Evolutionary conservation across 1,140 invertebrate genomes (phyloP).

Genomic region (Drosophila murphyi): DNA sequence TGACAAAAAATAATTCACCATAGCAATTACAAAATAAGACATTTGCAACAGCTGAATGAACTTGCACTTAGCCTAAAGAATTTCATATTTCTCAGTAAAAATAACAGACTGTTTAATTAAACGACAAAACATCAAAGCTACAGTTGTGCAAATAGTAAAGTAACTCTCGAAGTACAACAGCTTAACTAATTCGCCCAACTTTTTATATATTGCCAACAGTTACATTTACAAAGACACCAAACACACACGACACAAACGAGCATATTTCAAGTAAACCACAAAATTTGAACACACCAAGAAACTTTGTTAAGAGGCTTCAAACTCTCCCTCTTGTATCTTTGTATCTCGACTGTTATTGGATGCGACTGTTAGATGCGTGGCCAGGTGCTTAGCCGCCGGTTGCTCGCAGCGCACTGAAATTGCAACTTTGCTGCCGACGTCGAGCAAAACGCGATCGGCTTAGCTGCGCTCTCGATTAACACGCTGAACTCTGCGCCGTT

Average conservation of each 20-base stretch:
- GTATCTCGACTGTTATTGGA: slow-evolving; percentile 13
- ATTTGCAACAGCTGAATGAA: slow-evolving; percentile 35
- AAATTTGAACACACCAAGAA: slow-evolving; percentile 47
- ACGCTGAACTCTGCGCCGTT: slow-evolving; percentile 19
- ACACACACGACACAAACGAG: slow-evolving; percentile 26
- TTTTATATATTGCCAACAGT: slow-evolving; percentile 25
- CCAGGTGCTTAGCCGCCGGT: slow-evolving; percentile 74
- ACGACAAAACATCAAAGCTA: slow-evolving; percentile 29
- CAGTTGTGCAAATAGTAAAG: slow-evolving; percentile 59
- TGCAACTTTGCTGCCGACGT: slow-evolving; percentile 35
- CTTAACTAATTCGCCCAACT: slow-evolving; percentile 31
- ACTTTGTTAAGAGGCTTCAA: slow-evolving; percentile 33
- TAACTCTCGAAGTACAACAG: slow-evolving; percentile 38
- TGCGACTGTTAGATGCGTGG: slow-evolving; percentile 30
- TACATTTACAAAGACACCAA: slow-evolving; percentile 14
- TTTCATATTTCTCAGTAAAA: neutral
- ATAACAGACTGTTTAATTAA: slow-evolving; percentile 58
- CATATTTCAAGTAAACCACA: slow-evolving; percentile 24
- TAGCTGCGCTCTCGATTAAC: slow-evolving; percentile 11
- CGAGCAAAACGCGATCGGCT: slow-evolving; percentile 56
- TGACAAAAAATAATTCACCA: slow-evolving; percentile 12
- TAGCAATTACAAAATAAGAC: slow-evolving; percentile 12
- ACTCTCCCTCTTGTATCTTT: slow-evolving; percentile 18
- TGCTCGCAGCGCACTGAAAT: slow-evolving; percentile 71
- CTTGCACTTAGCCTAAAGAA: slow-evolving; percentile 1